A percentile compares a stretch with the other conserved stretches of the same genome.
phyloP scores from a whole-genome alignment of 2,888 invertebrate species.

The Lutraria lutraria region DNA sequence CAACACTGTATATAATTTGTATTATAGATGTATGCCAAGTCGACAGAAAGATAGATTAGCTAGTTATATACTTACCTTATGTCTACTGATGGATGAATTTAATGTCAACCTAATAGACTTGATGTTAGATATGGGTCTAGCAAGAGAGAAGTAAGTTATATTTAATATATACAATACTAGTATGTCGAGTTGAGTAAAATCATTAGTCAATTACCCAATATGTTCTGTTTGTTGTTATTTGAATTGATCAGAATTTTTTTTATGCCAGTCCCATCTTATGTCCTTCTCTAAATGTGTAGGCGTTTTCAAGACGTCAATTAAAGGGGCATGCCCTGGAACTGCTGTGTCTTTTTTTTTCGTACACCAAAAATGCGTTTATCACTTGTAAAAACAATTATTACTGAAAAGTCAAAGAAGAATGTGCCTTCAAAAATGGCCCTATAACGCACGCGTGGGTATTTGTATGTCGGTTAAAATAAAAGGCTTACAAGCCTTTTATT shows the following conservation, averaged over 20 bases:
- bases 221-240: background rate
- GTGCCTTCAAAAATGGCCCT: too few relatives aligned
- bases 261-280: background rate
- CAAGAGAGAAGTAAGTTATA: slow-evolving; percentile 46
- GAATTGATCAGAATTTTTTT: background rate
- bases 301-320: too few relatives aligned
- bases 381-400: too few relatives aligned
- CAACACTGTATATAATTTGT: background rate
- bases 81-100: slow-evolving; percentile 79
- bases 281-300: background rate
- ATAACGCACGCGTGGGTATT: too few relatives aligned
- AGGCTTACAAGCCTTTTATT: too few relatives aligned
- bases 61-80: slow-evolving; percentile 78
- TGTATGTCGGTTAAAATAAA: too few relatives aligned
- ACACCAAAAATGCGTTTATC: too few relatives aligned
- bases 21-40: slow-evolving; percentile 76
- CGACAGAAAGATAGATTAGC: slow-evolving; percentile 79
- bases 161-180: background rate
- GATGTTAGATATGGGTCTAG: slow-evolving; percentile 73
- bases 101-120: slow-evolving; percentile 66
- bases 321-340: too few relatives aligned
- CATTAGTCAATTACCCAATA: background rate
- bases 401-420: too few relatives aligned
- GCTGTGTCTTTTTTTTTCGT: too few relatives aligned
- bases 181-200: background rate